Base-by-base conservation (phyloP, 2,797 vertebrate species). In the Orientallactaga sibirica region DNA sequence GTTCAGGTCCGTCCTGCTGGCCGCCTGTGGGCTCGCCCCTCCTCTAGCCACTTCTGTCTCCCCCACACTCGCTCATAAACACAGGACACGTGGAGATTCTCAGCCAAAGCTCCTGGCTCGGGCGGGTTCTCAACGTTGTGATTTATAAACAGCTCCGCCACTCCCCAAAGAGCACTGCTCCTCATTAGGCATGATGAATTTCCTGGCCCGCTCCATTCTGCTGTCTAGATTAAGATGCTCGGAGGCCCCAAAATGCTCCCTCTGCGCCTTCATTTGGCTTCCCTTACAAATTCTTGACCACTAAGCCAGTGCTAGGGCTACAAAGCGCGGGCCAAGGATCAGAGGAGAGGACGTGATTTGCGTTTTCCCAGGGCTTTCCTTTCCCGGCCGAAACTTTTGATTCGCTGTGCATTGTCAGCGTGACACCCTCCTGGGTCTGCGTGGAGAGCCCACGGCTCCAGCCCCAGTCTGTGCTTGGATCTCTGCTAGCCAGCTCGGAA, bases 91-190 rank as follows among this genome's bases (percentile, higher is more conserved):
- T 97, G 97, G 96, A 97, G 96, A 97, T 96, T 95, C 96, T 92
- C 96, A 96, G 90, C 95, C 97, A 71, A 92, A 94, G 70, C 90
- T 92, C 87, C 94, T 97, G 93, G 94, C 96, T 96, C 93, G 24
- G 68, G 94, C 94, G 48, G 95, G 92, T 92, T 96, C 94, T 97
- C 97, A 96, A 79, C n/a, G 61, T 85, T 95, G 93, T 98, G 97
- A 98, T 98, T 98, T 97, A 98, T 96, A 97, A 98, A 98, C 97
- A 98, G 95, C 94, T 96, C 97, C 97, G 97, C 96, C 97, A 97
- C 97, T 97, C 97, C 95, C 95, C 95, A 92, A 97, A 97, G 97
- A 97, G 97, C 97, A 91, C 85, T 70, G 95, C 92, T 98, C 94
- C 97, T 98, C 94, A 96, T 97, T 98, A 97, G 97, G 87, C 96